phyloP scores from a whole-genome alignment of 2,797 vertebrate species.

The Martes flavigula region DNA sequence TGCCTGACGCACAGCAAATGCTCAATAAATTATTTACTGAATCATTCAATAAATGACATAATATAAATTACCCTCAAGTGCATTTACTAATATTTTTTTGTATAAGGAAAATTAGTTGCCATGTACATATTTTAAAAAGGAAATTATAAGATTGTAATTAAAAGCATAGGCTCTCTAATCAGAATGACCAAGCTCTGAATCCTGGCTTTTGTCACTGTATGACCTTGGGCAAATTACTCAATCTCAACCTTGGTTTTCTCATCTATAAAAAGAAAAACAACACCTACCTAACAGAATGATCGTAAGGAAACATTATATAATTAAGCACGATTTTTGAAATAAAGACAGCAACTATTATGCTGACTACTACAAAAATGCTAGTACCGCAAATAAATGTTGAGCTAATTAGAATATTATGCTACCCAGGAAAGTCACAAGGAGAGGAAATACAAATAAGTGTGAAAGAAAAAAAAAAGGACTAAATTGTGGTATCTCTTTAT shows the following conservation, averaged over 20 bases:
- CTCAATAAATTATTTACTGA: not conserved
- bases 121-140: not conserved
- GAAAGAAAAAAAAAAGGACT: not conserved
- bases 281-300: constrained; percentile 14
- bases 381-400: constrained; percentile 10
- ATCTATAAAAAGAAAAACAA: not conserved
- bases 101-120: constrained; percentile 21
- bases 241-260: constrained; percentile 34
- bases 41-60: not conserved
- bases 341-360: not conserved
- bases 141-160: not conserved
- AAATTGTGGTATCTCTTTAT: constrained; percentile 17
- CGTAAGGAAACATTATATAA: not conserved
- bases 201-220: not conserved
- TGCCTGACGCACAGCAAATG: not conserved
- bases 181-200: not conserved
- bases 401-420: not conserved
- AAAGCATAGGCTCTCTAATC: not conserved
- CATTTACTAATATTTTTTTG: not conserved
- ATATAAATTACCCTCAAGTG: not conserved
- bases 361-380: constrained; percentile 16
- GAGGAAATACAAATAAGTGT: not conserved
- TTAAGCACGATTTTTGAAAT: not conserved
- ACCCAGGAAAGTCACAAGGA: not conserved
- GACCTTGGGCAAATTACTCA: not conserved